A percentile compares a stretch with the other conserved stretches of the same genome.
Evolutionary conservation across 2,797 vertebrate genomes (phyloP).

Genomic region (Enteromius mattozi): DNA sequence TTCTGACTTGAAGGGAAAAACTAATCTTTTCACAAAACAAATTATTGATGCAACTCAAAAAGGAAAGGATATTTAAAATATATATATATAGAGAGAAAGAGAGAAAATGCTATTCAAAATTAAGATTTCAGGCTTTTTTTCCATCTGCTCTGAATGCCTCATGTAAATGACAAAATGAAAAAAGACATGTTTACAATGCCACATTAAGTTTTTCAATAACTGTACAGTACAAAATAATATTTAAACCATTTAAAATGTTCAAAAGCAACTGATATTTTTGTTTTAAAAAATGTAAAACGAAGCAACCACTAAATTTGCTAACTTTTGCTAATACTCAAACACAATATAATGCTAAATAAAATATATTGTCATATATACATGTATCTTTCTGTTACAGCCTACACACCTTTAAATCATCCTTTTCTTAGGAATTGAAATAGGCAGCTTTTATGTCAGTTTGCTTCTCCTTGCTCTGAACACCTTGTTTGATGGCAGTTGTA

Average conservation of each 20-base stretch:
- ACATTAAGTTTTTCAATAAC: not conserved
- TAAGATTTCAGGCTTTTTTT: slow-evolving; percentile 40
- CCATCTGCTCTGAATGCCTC: slow-evolving; percentile 69
- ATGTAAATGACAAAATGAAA: slow-evolving; percentile 74
- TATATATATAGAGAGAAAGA: not conserved
- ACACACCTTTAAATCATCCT: slow-evolving; percentile 2
- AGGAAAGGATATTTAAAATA: slow-evolving; percentile 26
- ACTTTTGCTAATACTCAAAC: not conserved
- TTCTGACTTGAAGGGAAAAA: slow-evolving; percentile 78
- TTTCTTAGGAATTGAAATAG: slow-evolving; percentile 33
- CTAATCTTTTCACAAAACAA: slow-evolving; percentile 82
- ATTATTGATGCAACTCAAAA: slow-evolving; percentile 65
- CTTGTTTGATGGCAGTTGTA: slow-evolving; percentile 55
- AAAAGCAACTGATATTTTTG: not conserved
- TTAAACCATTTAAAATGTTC: not conserved
- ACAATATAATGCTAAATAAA: not conserved
- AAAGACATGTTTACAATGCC: not conserved
- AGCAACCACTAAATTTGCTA: not conserved
- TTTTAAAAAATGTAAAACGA: not conserved
- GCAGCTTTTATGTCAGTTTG: slow-evolving; percentile 27
- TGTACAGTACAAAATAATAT: not conserved
- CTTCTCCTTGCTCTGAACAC: slow-evolving; percentile 45
- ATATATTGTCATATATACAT: not conserved
- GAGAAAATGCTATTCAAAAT: slow-evolving; percentile 40
- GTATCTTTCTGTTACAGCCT: not conserved